Percentiles rank a stretch among this genome's conserved stretches.
Evolutionary conservation across 2,888 invertebrate genomes (phyloP).

Genomic region (Patella ulyssiponensis): DNA sequence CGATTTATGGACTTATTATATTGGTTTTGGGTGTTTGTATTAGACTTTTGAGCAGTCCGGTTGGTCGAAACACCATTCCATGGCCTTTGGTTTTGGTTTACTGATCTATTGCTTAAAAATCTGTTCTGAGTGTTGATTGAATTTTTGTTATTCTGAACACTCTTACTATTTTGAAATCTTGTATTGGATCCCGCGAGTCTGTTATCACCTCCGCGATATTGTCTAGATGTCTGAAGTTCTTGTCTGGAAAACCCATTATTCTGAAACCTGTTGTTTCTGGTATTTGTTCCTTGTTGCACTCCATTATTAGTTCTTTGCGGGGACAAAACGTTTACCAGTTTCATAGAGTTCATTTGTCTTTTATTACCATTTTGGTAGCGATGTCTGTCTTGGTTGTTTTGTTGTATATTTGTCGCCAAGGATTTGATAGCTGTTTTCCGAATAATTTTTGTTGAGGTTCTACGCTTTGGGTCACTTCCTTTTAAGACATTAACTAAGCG

Average conservation of each 20-base stretch:
- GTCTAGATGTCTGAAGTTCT: background rate
- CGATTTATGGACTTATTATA: background rate
- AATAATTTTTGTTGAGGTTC: background rate
- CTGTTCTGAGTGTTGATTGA: background rate
- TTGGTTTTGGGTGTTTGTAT: background rate
- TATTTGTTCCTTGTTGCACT: background rate
- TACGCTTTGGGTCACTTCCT: background rate
- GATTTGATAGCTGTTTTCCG: background rate
- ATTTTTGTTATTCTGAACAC: background rate
- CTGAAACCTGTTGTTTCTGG: background rate
- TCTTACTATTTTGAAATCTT: background rate
- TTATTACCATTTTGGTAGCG: background rate
- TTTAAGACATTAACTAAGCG: background rate
- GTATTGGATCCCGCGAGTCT: background rate
- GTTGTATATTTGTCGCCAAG: background rate
- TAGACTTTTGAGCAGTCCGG: background rate
- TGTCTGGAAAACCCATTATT: background rate
- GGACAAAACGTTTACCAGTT: background rate
- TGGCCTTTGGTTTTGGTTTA: background rate
- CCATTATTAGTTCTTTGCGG: background rate
- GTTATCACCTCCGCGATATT: too few species aligned
- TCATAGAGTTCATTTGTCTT: background rate
- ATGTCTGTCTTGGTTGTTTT: background rate
- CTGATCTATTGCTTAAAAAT: background rate
- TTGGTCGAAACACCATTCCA: too few species aligned